Evolutionary conservation across 2,113 vertebrate genomes (phyloP).

Genomic region (Festucalex cinctus): DNA sequence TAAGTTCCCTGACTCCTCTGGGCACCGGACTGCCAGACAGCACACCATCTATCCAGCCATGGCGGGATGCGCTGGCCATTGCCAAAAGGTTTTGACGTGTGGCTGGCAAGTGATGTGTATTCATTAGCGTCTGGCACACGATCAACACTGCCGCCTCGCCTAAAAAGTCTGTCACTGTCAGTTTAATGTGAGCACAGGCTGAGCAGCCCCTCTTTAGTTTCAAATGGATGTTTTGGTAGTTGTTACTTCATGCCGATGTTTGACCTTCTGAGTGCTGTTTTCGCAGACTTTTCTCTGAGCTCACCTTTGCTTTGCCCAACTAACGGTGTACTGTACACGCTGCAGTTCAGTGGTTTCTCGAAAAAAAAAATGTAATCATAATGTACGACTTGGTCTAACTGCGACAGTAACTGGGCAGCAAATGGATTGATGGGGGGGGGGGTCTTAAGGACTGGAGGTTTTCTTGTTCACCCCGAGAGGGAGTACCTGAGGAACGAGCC

Average conservation of each 20-base stretch:
- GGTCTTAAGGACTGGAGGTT: neutral
- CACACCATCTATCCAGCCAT: conserved; percentile 53
- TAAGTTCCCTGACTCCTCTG: conserved; percentile 12
- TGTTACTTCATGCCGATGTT: neutral
- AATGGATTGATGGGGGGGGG: neutral
- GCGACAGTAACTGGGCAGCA: neutral
- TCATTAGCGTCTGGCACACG: conserved; percentile 44
- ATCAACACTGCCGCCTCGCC: conserved; percentile 37
- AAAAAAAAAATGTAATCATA: neutral
- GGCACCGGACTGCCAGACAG: conserved; percentile 45
- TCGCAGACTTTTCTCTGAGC: neutral
- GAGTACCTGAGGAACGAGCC: neutral
- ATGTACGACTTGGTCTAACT: neutral
- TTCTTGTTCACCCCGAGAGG: too few species aligned
- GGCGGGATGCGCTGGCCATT: conserved; percentile 25
- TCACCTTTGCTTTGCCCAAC: neutral
- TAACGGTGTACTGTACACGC: neutral
- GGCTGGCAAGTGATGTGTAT: conserved; percentile 45
- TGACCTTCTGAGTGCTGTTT: neutral
- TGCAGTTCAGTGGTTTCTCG: neutral
- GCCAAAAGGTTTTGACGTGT: conserved; percentile 37
- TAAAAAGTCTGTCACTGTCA: conserved; percentile 15
- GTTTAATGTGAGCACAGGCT: neutral
- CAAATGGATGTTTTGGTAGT: neutral
- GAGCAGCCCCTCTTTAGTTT: neutral